Evolutionary conservation across 30 jellyfish, hydroid and myxozoan species (phyloP).

Genomic region (Aurelia sp.): DNA sequence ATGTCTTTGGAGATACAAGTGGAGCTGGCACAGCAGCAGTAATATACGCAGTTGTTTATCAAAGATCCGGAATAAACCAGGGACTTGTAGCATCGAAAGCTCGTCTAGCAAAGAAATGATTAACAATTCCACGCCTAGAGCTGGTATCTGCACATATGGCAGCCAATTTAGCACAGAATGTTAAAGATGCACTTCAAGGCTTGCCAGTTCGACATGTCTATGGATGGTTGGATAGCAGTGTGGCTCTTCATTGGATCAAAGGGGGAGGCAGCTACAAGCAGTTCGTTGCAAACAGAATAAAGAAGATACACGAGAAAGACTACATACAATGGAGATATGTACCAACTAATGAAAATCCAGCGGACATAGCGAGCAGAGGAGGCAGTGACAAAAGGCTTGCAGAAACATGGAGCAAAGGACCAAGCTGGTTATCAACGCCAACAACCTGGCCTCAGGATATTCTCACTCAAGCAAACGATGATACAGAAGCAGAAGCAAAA

Average conservation of each 20-base stretch:
- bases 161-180: too few relatives aligned
- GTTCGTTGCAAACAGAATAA: slow-evolving; percentile 48
- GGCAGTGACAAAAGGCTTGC: background rate
- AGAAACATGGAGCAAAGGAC: slow-evolving; percentile 21
- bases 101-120: slow-evolving; percentile 31
- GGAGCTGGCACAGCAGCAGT: slow-evolving; percentile 38
- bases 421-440: slow-evolving; percentile 16
- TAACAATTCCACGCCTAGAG: slow-evolving; percentile 1
- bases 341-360: slow-evolving; percentile 36
- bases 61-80: slow-evolving; percentile 22
- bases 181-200: too few relatives aligned
- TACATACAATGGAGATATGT: slow-evolving; percentile 58
- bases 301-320: slow-evolving; percentile 38
- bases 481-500: slow-evolving; percentile 43
- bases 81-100: slow-evolving; percentile 53
- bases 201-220: too few relatives aligned
- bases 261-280: too few relatives aligned
- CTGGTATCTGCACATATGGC: too few relatives aligned
- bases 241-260: too few relatives aligned
- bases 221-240: too few relatives aligned
- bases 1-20: slow-evolving; percentile 57
- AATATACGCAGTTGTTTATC: slow-evolving; percentile 46
- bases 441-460: slow-evolving; percentile 31
- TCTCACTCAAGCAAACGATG: background rate
- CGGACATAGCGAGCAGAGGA: slow-evolving; percentile 66